Evolutionary conservation across 2,888 invertebrate species (phyloP).

Genomic region (Actias luna): DNA sequence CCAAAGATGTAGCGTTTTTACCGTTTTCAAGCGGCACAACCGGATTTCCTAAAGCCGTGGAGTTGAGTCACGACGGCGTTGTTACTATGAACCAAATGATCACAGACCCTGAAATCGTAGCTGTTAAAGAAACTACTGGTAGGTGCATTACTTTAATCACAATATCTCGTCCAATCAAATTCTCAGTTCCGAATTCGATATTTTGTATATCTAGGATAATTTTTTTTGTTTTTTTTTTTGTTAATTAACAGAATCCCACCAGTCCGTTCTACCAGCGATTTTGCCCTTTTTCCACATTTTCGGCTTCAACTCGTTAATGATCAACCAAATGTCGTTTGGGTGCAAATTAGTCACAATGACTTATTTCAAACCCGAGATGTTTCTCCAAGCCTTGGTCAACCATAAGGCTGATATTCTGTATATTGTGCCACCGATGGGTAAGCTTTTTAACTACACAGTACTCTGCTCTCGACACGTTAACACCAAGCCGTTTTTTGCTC

Average conservation of each 20-base stretch:
- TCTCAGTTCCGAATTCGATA: too few species aligned
- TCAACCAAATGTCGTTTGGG: conserved; percentile 83
- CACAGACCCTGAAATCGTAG: conserved; percentile 56
- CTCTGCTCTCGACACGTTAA: too few species aligned
- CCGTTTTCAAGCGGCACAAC: conserved; percentile 95
- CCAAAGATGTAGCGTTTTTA: conserved; percentile 84
- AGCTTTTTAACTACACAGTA: conserved; percentile 25
- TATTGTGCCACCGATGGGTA: conserved; percentile 90
- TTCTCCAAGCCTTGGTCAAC: conserved; percentile 84
- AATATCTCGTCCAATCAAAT: too few species aligned
- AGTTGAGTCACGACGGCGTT: conserved; percentile 83
- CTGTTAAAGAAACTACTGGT: conserved; percentile 67
- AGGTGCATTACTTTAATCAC: conserved; percentile 27
- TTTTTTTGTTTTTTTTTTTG: too few species aligned
- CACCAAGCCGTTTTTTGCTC: too few species aligned
- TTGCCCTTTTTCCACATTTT: conserved; percentile 93
- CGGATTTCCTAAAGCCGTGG: conserved; percentile 89
- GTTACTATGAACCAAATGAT: conserved; percentile 74
- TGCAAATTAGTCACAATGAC: conserved; percentile 86
- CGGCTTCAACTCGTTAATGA: conserved; percentile 85
- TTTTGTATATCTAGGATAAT: too few species aligned
- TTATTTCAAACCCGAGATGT: conserved; percentile 87
- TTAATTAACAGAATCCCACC: conserved; percentile 67
- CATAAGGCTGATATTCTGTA: conserved; percentile 84
- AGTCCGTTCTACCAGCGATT: conserved; percentile 84